Percentiles rank a stretch among this genome's conserved stretches.
Evolutionary conservation across 2,888 invertebrate species (phyloP).

Genomic region (Eupithecia vulgata): DNA sequence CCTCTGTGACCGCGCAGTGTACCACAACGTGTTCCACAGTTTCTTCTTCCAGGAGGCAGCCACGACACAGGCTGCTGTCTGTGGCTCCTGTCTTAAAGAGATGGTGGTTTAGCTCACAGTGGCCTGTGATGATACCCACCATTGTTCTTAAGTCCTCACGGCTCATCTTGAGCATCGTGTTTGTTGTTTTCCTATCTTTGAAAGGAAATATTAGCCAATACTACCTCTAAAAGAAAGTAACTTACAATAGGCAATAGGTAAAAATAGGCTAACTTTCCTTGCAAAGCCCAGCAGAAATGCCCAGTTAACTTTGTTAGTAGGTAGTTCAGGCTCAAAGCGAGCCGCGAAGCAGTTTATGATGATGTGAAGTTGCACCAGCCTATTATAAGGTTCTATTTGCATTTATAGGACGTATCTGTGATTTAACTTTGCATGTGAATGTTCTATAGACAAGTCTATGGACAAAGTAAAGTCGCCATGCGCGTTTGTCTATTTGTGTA

Average conservation of each 20-base stretch:
- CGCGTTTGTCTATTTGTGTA: not conserved
- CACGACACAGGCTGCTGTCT: too few relatives aligned
- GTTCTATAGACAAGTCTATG: not conserved
- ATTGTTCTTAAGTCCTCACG: too few relatives aligned
- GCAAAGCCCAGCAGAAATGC: constrained; percentile 1
- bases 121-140: too few relatives aligned
- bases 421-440: not conserved
- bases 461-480: not conserved
- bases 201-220: not conserved
- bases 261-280: not conserved
- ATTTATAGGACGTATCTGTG: constrained; percentile 5
- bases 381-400: constrained; percentile 29
- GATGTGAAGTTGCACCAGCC: constrained; percentile 37
- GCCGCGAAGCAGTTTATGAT: constrained; percentile 41
- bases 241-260: too few relatives aligned
- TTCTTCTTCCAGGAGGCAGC: too few relatives aligned
- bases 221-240: not conserved
- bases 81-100: too few relatives aligned
- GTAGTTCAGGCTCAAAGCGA: constrained; percentile 20
- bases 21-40: too few relatives aligned
- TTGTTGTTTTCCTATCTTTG: too few relatives aligned
- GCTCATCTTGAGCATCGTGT: too few relatives aligned
- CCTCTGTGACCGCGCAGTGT: too few relatives aligned
- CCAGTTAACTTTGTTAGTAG: constrained; percentile 16
- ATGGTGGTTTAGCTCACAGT: too few relatives aligned